Percentiles rank a stretch among this genome's conserved stretches.
These are phyloP conservation scores for Hycleus cichorii DNA, from an alignment of 1,140 invertebrate genomes.

Conservation along the genomic window DNA sequence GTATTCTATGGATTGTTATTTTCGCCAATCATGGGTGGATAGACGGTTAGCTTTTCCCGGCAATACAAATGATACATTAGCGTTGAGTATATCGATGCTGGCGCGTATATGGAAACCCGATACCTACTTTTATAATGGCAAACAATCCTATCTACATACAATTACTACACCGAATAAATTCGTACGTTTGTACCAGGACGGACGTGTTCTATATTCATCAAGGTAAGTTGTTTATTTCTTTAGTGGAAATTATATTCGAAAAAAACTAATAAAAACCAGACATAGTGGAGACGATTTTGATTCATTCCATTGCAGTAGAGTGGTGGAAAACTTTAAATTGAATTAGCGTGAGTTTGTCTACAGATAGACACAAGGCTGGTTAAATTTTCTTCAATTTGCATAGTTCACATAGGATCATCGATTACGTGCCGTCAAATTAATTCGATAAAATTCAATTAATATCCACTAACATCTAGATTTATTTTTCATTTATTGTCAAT, in stretches of 20 bases:
- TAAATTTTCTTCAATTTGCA: constrained; percentile 6
- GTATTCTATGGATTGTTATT: constrained; percentile 88
- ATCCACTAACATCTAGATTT: no score
- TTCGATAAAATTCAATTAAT: constrained; percentile 2
- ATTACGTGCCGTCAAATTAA: constrained; percentile 14
- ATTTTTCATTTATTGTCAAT: no score
- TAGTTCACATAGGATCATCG: constrained; percentile 13
- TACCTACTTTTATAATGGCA: constrained; percentile 90
- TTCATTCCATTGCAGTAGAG: no score
- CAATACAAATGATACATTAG: constrained; percentile 51
- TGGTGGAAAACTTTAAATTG: no score
- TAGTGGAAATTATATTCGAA: no score
- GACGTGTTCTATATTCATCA: constrained; percentile 78
- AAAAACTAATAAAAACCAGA: no score
- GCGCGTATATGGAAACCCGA: constrained; percentile 86
- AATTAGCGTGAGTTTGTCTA: no score
- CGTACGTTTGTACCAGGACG: constrained; percentile 72
- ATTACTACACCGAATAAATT: constrained; percentile 88
- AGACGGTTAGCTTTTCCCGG: constrained; percentile 60
- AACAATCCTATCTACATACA: constrained; percentile 88
- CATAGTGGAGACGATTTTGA: no score
- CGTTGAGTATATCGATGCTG: constrained; percentile 68
- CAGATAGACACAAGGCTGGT: background rate
- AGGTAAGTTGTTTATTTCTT: constrained; percentile 46
- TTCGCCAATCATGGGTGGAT: constrained; percentile 73